Percentiles rank a stretch among this genome's conserved stretches.
Evolutionary conservation across 2,113 vertebrate species (phyloP).

Genomic region (Toxostoma redivivum): DNA sequence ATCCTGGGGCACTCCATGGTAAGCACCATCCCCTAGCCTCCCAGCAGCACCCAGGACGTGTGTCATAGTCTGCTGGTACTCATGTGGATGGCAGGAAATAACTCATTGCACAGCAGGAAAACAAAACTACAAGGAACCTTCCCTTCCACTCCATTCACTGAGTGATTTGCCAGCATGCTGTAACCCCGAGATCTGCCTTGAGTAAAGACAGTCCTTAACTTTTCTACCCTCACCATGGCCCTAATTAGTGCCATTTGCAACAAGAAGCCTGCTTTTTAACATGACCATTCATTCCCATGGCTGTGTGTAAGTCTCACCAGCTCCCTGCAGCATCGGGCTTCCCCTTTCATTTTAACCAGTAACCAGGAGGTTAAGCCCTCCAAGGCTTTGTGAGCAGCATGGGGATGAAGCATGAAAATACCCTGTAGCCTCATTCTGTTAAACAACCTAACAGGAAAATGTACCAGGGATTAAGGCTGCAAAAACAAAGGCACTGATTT

Average conservation of each 20-base stretch:
- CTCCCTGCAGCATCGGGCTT: background rate
- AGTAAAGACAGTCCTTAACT: background rate
- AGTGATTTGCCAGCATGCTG: background rate
- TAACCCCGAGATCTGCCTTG: background rate
- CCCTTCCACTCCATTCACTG: background rate
- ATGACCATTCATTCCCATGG: background rate
- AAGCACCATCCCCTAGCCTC: background rate
- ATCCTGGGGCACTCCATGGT: conserved; percentile 97
- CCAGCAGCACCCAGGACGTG: background rate
- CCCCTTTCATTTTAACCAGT: background rate
- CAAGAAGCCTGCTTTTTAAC: background rate
- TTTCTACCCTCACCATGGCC: background rate
- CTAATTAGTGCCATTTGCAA: background rate
- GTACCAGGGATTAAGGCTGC: conserved; percentile 35
- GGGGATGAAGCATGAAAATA: background rate
- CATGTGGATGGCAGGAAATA: background rate
- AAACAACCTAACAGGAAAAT: background rate
- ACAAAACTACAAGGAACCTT: background rate
- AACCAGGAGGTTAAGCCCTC: background rate
- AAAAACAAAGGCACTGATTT: conserved; percentile 37
- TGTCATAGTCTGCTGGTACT: rapidly evolving
- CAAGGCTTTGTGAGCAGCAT: background rate
- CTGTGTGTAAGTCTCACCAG: background rate
- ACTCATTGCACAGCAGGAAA: background rate
- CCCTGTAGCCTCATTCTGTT: conserved; percentile 21